Conservation (phyloP, 2,797 vertebrate genomes). For the Sebastes matsubarae region DNA sequence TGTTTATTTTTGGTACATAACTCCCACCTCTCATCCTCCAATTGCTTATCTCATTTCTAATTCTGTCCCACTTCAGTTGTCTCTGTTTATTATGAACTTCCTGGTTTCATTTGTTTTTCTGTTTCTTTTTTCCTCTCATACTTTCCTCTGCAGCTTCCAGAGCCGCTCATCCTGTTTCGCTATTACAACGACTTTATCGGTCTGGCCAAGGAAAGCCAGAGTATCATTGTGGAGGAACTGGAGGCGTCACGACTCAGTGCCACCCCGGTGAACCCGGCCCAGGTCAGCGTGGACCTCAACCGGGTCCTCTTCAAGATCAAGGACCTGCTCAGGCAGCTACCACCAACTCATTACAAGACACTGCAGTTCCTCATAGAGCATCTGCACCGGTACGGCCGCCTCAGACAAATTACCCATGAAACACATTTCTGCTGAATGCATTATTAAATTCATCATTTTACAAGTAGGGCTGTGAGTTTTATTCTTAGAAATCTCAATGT, state of each 20-base stretch:
- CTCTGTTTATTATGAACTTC: conserved; percentile 44
- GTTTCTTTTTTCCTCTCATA: background rate
- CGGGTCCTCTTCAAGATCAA: conserved; percentile 92
- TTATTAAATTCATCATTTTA: background rate
- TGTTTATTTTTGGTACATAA: conserved; percentile 32
- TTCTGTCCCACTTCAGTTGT: conserved; percentile 18
- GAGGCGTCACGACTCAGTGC: conserved; percentile 75
- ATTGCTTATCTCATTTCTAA: conserved; percentile 33
- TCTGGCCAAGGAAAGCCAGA: conserved; percentile 93
- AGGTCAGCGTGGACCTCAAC: conserved; percentile 84
- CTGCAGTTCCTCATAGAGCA: conserved; percentile 92
- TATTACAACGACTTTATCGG: conserved; percentile 96
- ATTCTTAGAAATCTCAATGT: background rate
- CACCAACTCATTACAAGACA: conserved; percentile 90
- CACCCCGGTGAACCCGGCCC: conserved; percentile 65
- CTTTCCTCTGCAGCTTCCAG: conserved; percentile 87
- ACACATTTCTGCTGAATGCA: background rate
- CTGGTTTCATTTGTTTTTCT: conserved; percentile 40
- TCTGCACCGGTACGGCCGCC: conserved; percentile 86
- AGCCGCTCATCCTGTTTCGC: conserved; percentile 95
- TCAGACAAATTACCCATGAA: background rate
- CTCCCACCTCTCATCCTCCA: background rate
- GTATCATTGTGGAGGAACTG: conserved; percentile 86
- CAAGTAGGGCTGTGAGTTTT: background rate
- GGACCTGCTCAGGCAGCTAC: conserved; percentile 91